Conservation (phyloP, 2,113 vertebrate genomes). For the Fulica atra region DNA sequence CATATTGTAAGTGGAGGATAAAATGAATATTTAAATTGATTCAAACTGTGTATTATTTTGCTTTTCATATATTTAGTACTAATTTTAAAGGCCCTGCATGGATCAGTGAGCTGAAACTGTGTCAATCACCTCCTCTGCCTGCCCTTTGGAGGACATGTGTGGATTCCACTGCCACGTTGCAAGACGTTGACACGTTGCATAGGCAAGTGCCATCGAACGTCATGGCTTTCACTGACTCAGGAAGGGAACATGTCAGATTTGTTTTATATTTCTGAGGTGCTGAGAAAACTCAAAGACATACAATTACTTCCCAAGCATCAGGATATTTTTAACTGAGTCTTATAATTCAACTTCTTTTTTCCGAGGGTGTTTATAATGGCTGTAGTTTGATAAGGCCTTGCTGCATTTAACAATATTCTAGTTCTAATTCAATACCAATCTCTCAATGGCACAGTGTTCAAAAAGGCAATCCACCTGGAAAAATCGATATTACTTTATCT, state of each 20-base stretch:
- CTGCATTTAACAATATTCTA: not conserved
- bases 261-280: not conserved
- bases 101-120: constrained; percentile 34
- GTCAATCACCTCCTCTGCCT: constrained; percentile 52
- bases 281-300: not conserved
- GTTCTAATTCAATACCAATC: not conserved
- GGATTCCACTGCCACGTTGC: not conserved
- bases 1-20: constrained; percentile 11
- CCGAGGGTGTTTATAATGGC: not conserved
- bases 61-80: not conserved
- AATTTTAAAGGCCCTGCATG: constrained; percentile 4
- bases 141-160: not conserved
- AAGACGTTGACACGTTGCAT: fast-evolving
- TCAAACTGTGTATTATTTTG: not conserved
- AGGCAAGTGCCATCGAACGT: fast-evolving
- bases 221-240: not conserved
- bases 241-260: not conserved
- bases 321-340: not conserved
- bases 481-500: not conserved
- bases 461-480: not conserved
- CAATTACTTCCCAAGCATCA: not conserved
- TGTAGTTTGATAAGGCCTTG: not conserved
- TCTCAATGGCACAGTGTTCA: not conserved
- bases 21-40: constrained; percentile 11
- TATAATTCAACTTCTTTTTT: not conserved